Percentiles rank a stretch among this genome's conserved stretches.
Evolutionary conservation across 2,113 vertebrate genomes (phyloP).

Genomic region (Lagenorhynchus albirostris): DNA sequence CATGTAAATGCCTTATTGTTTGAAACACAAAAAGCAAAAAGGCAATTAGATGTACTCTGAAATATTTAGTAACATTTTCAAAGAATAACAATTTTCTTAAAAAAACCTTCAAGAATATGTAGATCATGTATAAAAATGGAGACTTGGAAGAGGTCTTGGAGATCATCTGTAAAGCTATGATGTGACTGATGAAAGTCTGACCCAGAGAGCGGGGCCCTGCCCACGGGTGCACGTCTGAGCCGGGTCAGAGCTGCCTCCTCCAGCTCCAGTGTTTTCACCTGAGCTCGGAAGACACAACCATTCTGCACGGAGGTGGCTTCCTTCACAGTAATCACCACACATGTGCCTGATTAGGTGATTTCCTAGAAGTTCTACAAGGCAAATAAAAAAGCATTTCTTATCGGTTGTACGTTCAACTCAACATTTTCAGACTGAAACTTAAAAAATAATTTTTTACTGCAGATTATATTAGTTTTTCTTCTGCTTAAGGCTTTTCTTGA

Average conservation of each 20-base stretch:
- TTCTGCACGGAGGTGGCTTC: fast-evolving
- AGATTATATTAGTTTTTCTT: not conserved
- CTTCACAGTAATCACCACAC: fast-evolving
- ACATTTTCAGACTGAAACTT: not conserved
- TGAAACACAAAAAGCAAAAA: constrained; percentile 11
- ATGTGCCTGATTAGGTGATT: not conserved
- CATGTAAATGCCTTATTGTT: not conserved
- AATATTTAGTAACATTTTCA: constrained; percentile 11
- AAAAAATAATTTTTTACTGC: not conserved
- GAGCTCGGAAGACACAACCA: fast-evolving
- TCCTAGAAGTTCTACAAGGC: not conserved
- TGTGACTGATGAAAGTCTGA: not conserved
- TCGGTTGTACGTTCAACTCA: not conserved
- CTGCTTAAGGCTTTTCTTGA: not conserved
- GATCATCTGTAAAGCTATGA: not conserved
- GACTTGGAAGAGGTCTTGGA: not conserved
- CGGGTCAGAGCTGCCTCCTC: fast-evolving
- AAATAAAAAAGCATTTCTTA: not conserved
- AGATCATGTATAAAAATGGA: not conserved
- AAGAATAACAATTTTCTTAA: not conserved
- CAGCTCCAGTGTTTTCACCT: fast-evolving
- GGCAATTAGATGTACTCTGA: not conserved
- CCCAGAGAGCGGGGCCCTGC: too few species aligned
- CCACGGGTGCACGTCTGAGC: not conserved
- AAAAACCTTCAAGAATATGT: not conserved